phyloP scores from a whole-genome alignment of 2,797 vertebrate genomes.

The Onychomys leucogaster region DNA sequence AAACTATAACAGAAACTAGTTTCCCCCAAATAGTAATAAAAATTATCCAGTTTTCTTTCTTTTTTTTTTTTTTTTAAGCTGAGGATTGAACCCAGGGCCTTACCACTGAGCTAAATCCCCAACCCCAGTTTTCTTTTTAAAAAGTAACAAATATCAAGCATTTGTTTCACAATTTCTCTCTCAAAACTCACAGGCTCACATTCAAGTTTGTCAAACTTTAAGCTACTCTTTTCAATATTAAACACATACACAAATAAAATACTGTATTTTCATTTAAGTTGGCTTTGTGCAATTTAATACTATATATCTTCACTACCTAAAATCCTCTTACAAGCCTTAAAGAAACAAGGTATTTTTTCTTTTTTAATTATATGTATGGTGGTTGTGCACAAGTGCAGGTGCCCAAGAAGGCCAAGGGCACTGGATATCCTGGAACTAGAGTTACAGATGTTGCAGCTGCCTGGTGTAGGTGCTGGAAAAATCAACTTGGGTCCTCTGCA shows the following conservation, averaged over 20 bases:
- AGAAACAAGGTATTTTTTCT: slow-evolving; percentile 14
- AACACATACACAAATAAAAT: slow-evolving; percentile 30
- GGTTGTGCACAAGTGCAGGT: neutral
- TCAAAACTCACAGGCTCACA: slow-evolving; percentile 26
- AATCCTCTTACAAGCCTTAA: slow-evolving; percentile 18
- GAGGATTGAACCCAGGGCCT: too few species aligned
- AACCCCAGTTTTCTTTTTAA: slow-evolving; percentile 20
- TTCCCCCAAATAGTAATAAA: neutral
- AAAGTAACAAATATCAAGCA: slow-evolving; percentile 45
- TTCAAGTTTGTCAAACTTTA: slow-evolving; percentile 35
- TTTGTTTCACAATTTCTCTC: neutral
- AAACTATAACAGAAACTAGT: neutral
- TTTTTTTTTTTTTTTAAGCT: too few species aligned
- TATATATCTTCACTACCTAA: slow-evolving; percentile 52
- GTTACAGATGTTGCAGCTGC: neutral
- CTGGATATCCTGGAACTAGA: neutral
- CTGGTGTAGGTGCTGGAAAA: neutral
- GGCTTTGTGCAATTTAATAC: neutral
- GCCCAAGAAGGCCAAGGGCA: neutral
- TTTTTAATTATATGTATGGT: neutral
- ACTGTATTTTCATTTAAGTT: slow-evolving; percentile 10
- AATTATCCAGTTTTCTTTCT: neutral
- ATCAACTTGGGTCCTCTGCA: neutral
- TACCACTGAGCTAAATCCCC: too few species aligned
- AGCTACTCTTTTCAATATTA: slow-evolving; percentile 47